Conservation (phyloP, 2,113 vertebrate species). For the Pelvicachromis taeniatus region DNA sequence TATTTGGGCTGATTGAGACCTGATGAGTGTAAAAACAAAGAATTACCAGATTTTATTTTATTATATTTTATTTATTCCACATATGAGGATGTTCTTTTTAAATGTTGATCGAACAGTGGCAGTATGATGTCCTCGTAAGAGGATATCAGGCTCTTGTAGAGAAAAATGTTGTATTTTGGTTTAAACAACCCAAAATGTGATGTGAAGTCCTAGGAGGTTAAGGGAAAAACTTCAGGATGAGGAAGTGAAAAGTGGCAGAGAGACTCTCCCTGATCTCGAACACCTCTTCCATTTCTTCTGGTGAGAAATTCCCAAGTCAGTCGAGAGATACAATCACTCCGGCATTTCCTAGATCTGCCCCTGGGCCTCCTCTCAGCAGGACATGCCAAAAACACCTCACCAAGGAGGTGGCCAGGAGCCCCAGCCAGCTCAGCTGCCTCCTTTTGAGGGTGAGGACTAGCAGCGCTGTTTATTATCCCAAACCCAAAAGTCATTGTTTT, state of each 20-base stretch:
- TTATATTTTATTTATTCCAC: too few species aligned
- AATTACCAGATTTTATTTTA: too few species aligned
- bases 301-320: neutral
- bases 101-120: too few species aligned
- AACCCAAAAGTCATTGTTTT: neutral
- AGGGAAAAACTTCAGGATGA: neutral
- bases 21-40: too few species aligned
- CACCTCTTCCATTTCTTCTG: neutral
- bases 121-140: too few species aligned
- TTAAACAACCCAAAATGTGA: too few species aligned
- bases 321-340: neutral
- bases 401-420: neutral
- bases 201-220: too few species aligned
- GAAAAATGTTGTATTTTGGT: too few species aligned
- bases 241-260: neutral
- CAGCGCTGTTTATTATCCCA: neutral
- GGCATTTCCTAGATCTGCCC: neutral
- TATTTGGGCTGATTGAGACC: too few species aligned
- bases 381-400: neutral
- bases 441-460: neutral
- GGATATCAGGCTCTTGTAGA: too few species aligned
- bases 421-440: neutral
- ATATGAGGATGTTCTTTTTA: too few species aligned
- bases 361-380: neutral
- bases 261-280: neutral